Evolutionary conservation across 2,113 vertebrate species (phyloP), one percentile per base, ranked within the genome.

Genomic region (Sprattus sprattus): DNA sequence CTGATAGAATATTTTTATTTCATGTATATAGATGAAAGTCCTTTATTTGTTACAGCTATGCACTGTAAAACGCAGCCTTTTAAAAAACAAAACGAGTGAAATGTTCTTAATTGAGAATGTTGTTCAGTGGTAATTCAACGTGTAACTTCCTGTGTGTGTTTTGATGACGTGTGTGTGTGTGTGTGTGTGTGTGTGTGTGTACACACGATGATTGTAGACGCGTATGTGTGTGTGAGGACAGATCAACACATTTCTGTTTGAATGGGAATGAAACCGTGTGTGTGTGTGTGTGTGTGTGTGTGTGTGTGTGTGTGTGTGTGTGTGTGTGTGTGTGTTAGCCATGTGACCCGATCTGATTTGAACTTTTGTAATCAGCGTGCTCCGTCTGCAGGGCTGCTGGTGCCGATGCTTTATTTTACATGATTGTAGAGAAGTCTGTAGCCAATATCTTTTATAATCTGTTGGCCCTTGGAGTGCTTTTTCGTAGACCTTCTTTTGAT

Each of bases 11-110:
- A 98, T 99, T 99, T 97, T 99, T 99, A 96, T 99, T 99, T 97
- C 97, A 90, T 98, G 98, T 99, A 99, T 94, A 71, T 71, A 71
- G 32, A 99, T 99, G 94, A 90, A 97, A 94, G 95, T 96, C 97
- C 93, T 97, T 97, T 97, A 96, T 98, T 98, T 98, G 98, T 99
- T 99, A 99, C 97, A 97, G 98, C 97, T 99, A 99, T 99, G 98
- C 98, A 99, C 98, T 99, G 98, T 99, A 99, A 95, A 98, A 99
- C 95, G 96, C 97, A 98, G 97, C 97, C 96, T 99, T 98, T 99
- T 98, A 96, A 97, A 95, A 93, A 95, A 95, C 92, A 91, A 95
- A 96, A 97, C 95, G 93, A 95, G 95, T 92, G 91, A 97, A 93
- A 92, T 96, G 98, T 99, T 99, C 97, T 97, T 98, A 98, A 98